These are phyloP conservation scores for Apodemia mormo DNA, from an alignment of 2,888 invertebrate species.

Conservation along the genomic window DNA sequence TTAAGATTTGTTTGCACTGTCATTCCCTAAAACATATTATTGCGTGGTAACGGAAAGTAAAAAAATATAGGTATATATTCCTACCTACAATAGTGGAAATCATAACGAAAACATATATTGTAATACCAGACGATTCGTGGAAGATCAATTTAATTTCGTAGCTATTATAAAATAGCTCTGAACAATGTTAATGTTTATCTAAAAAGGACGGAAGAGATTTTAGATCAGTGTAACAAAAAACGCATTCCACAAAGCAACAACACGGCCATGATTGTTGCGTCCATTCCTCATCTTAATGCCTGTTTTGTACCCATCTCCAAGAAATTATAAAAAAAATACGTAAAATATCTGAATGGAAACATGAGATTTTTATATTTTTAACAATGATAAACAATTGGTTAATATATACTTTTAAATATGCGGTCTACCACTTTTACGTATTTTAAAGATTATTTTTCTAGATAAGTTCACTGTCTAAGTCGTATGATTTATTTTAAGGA, in stretches of 20 bases:
- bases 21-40: too few relatives aligned
- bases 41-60: too few relatives aligned
- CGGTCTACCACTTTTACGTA: too few relatives aligned
- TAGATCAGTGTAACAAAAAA: conserved; percentile 27
- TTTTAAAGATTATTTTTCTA: too few relatives aligned
- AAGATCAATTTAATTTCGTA: not conserved
- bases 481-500: too few relatives aligned
- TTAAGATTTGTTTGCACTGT: too few relatives aligned
- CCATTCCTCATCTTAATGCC: conserved; percentile 26
- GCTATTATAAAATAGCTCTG: not conserved
- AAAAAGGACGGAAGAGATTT: conserved; percentile 20
- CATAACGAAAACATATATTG: too few relatives aligned
- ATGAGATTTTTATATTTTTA: not conserved
- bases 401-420: too few relatives aligned
- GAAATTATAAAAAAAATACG: not conserved
- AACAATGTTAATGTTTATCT: conserved; percentile 11
- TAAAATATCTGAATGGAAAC: not conserved
- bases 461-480: too few relatives aligned
- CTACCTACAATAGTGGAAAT: too few relatives aligned
- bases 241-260: conserved; percentile 29
- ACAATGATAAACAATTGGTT: not conserved
- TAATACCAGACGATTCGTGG: not conserved
- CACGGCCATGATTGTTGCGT: conserved; percentile 17
- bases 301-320: conserved; percentile 23
- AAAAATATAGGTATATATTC: too few relatives aligned